Evolutionary conservation across 2,888 invertebrate species (phyloP).

Genomic region (Synanthedon tipuliformis): DNA sequence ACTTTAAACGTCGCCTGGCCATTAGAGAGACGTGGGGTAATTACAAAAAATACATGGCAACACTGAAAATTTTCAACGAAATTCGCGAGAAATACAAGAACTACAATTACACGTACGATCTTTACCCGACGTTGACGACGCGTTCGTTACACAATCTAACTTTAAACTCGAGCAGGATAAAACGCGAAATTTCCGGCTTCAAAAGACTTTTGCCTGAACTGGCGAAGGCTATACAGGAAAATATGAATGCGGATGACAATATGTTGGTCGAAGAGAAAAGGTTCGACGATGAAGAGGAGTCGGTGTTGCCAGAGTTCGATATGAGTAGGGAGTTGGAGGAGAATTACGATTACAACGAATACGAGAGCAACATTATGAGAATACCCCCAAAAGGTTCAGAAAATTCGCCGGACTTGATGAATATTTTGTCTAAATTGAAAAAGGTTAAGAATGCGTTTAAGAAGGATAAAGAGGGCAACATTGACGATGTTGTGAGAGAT

Average conservation of each 20-base stretch:
- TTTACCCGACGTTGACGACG: constrained; percentile 16
- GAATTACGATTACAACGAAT: constrained; percentile 38
- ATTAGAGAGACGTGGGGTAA: constrained; percentile 81
- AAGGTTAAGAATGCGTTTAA: constrained; percentile 28
- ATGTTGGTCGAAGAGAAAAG: constrained; percentile 38
- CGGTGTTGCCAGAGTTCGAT: constrained; percentile 47
- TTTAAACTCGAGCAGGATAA: constrained; percentile 16
- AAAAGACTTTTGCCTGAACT: constrained; percentile 41
- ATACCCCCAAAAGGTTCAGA: constrained; percentile 55
- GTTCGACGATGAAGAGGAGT: constrained; percentile 38
- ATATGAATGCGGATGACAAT: constrained; percentile 16
- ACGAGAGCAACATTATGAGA: constrained; percentile 54
- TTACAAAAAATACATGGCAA: constrained; percentile 38
- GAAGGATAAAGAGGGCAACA: constrained; percentile 11
- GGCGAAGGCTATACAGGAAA: constrained; percentile 39
- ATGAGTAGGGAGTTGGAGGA: constrained; percentile 47
- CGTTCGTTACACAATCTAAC: constrained; percentile 1
- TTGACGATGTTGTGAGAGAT: constrained; percentile 24
- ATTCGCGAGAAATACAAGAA: constrained; percentile 39
- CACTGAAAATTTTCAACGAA: constrained; percentile 29
- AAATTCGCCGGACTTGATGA: constrained; percentile 32
- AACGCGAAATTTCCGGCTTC: constrained; percentile 37
- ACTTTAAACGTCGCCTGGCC: constrained; percentile 74
- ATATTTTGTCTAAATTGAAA: constrained; percentile 31
- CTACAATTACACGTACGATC: constrained; percentile 47